phyloP scores from a whole-genome alignment of 2,888 invertebrate species.

The Cataglyphis cursor region DNA sequence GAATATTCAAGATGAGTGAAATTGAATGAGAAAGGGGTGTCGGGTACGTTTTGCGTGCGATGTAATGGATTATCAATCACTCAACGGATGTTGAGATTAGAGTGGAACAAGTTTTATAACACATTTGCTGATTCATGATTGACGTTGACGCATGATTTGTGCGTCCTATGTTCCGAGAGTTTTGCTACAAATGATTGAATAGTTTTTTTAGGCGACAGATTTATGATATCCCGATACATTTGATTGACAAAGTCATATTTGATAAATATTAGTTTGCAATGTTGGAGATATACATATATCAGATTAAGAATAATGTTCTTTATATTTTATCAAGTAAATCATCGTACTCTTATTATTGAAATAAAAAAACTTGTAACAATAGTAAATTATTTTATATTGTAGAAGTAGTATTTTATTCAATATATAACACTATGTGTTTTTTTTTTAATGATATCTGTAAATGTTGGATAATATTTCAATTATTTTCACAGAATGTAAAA shows the following conservation, averaged over 20 bases:
- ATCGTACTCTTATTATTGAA: background rate
- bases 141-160: conserved; percentile 19
- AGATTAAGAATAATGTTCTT: background rate
- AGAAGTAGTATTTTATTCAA: background rate
- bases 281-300: background rate
- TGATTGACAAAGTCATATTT: background rate
- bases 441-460: background rate
- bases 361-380: background rate
- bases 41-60: background rate
- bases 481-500: background rate
- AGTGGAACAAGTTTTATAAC: conserved; percentile 6
- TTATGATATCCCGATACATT: background rate
- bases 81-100: conserved; percentile 20
- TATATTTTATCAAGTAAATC: background rate
- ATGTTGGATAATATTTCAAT: background rate
- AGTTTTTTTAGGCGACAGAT: background rate
- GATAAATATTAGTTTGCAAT: background rate
- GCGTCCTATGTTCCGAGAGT: background rate
- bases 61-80: conserved; percentile 47
- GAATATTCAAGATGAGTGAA: conserved; percentile 6
- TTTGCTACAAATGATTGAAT: conserved; percentile 8
- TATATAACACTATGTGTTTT: background rate
- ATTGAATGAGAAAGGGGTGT: background rate
- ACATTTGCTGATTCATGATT: conserved; percentile 17
- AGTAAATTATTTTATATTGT: background rate